A percentile compares a stretch with the other conserved stretches of the same genome.
Conservation (phyloP, 2,797 vertebrate species). For the Sebastiscus tertius region DNA sequence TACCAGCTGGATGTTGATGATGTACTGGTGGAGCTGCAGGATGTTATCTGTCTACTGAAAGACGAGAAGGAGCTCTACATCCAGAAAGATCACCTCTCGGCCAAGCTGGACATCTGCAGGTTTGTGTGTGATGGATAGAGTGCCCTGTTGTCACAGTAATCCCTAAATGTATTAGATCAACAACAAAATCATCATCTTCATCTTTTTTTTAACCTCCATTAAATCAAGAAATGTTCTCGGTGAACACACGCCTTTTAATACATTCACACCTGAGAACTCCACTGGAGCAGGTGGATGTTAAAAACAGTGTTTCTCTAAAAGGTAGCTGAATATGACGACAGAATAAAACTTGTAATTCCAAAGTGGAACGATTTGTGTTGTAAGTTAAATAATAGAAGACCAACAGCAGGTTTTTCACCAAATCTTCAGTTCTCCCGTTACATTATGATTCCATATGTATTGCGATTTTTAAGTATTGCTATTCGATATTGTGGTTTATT, state of each 20-base stretch:
- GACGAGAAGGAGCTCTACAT: slow-evolving; percentile 82
- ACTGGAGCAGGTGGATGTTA: too few species aligned
- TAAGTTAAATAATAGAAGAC: not conserved
- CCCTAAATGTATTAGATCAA: too few species aligned
- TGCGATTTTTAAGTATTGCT: too few species aligned
- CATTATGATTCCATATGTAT: too few species aligned
- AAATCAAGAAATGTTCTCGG: not conserved
- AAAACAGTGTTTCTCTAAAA: too few species aligned
- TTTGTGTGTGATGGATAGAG: slow-evolving; percentile 34
- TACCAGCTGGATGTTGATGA: slow-evolving; percentile 74
- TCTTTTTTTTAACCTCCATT: not conserved
- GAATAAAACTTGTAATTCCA: not conserved
- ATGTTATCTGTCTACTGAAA: slow-evolving; percentile 83
- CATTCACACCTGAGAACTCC: too few species aligned
- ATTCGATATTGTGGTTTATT: too few species aligned
- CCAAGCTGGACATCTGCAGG: slow-evolving; percentile 84
- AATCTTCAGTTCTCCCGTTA: not conserved
- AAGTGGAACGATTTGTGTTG: not conserved
- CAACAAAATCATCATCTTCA: not conserved
- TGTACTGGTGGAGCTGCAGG: slow-evolving; percentile 65
- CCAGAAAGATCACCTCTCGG: slow-evolving; percentile 81
- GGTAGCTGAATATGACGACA: not conserved
- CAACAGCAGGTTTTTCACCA: not conserved
- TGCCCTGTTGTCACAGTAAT: not conserved
- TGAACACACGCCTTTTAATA: not conserved